Conservation (phyloP, 2,113 vertebrate genomes). For the Myrmecophaga tridactyla region DNA sequence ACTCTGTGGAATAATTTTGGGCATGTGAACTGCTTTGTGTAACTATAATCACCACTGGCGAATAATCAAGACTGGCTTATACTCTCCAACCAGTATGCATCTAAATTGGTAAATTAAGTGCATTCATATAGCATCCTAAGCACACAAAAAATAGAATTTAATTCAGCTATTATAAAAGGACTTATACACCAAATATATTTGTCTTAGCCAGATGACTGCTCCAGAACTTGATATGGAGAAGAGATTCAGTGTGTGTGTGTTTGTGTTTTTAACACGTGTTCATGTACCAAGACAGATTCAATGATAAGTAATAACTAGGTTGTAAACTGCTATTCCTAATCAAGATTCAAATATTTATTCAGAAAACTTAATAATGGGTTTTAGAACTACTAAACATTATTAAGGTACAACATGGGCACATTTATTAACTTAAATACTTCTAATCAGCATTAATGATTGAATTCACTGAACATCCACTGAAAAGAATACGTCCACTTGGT, state of each 20-base stretch:
- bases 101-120: not conserved
- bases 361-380: not conserved
- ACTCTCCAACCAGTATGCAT: not conserved
- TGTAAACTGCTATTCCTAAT: slow-evolving; percentile 16
- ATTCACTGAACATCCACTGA: not conserved
- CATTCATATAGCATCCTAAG: not conserved
- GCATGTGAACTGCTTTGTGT: not conserved
- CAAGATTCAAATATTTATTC: slow-evolving; percentile 31
- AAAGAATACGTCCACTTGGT: not conserved
- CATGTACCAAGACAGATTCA: not conserved
- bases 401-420: not conserved
- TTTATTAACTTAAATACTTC: slow-evolving; percentile 25
- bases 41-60: not conserved
- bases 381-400: slow-evolving; percentile 29
- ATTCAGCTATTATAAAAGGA: not conserved
- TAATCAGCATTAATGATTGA: slow-evolving; percentile 31
- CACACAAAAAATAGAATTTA: not conserved
- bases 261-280: not conserved
- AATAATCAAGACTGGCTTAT: not conserved
- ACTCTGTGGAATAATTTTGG: not conserved
- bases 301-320: not conserved
- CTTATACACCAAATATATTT: not conserved
- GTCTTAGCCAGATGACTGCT: not conserved
- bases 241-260: not conserved
- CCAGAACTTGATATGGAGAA: not conserved